Evolutionary conservation across 2,113 vertebrate genomes (phyloP), one percentile per base, ranked within the genome.

Genomic region (Rhynchomys soricoides): DNA sequence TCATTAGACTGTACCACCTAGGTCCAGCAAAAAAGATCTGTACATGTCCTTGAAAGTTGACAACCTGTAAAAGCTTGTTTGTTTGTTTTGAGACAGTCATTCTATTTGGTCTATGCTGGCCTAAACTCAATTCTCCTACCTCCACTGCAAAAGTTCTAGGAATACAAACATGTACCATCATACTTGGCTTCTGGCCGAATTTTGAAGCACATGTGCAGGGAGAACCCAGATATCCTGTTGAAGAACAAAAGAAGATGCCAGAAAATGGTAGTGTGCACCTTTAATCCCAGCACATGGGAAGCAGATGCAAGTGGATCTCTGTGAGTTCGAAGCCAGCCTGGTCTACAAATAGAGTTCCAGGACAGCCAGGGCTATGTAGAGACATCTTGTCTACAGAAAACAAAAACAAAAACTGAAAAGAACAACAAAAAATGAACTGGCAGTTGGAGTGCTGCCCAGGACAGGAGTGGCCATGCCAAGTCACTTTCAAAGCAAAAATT

Each of bases 401-500:
- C 59, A 62, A 59, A 59, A 22, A 59, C 52, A 62, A 62, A 62
- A 62, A n/a, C n/a, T 6, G 7, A 62, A 24, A 62, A 62, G 21
- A 62, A 62, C 21, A 62, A n/a, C n/a, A 13, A 94, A 40, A 81
- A 88, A n/a, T 66, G 59, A 94, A 71, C 26, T 86, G 66, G 45
- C 66, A 87, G 66, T 74, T 92, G 31, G 94, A 55, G 66, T 81
- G 45, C 77, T 74, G 34, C 92, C 26, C 70, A 83, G 10, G 19
- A 94, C 75, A 73, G 55, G 85, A 70, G 78, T 26, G 31, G 48
- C 64, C 66, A 93, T 52, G n/a, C 64, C 70, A 86, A 95, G 34
- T 89, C 59, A 70, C 7, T 62, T 86, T 90, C 77, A 82, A 79
- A 52, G 77, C 52, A 19, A 79, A 79, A 26, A n/a, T n/a, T 21